Conservation (phyloP, 2,113 vertebrate genomes). For the Notarius quadriscutis region DNA sequence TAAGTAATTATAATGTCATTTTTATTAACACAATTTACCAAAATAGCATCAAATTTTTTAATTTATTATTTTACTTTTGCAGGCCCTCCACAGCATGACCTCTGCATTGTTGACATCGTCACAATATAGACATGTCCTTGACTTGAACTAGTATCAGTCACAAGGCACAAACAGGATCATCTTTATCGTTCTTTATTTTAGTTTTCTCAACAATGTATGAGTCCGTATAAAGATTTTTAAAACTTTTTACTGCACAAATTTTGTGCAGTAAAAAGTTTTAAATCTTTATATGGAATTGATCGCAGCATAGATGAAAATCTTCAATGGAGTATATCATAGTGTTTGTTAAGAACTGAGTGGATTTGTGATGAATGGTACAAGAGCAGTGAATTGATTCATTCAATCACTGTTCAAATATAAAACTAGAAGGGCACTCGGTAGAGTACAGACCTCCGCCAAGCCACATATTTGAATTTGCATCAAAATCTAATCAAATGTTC, state of each 20-base stretch:
- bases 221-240: too few relatives aligned
- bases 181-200: neutral
- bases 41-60: neutral
- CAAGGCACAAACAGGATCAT: neutral
- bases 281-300: too few relatives aligned
- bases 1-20: neutral
- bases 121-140: neutral
- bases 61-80: neutral
- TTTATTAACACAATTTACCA: neutral
- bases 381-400: neutral
- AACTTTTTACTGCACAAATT: too few relatives aligned
- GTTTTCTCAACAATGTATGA: neutral
- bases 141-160: neutral
- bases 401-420: neutral
- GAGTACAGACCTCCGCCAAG: too few relatives aligned
- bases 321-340: neutral
- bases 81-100: neutral
- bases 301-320: too few relatives aligned
- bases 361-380: neutral
- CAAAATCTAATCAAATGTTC: too few relatives aligned
- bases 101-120: neutral
- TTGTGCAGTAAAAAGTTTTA: too few relatives aligned
- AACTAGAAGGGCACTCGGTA: too few relatives aligned
- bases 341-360: neutral
- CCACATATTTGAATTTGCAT: too few relatives aligned